Conservation (phyloP, 2,888 invertebrate species). For the Orchesella flavescens region DNA sequence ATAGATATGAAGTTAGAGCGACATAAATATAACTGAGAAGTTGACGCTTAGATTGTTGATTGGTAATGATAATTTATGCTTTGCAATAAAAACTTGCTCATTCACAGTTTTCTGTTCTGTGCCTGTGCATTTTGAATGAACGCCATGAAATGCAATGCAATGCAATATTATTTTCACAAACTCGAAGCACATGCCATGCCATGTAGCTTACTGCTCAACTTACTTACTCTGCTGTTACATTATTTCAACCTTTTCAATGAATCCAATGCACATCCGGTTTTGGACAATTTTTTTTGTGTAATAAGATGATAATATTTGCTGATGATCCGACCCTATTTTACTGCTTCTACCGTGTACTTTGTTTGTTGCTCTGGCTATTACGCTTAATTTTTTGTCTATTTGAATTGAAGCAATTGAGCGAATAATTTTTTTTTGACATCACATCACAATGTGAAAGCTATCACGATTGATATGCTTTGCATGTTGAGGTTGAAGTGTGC, state of each 20-base stretch:
- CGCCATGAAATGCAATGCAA: conserved; percentile 1
- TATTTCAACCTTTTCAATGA: neutral
- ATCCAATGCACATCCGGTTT: conserved; percentile 29
- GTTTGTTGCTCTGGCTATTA: too few relatives aligned
- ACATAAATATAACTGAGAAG: conserved; percentile 10
- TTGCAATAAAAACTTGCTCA: conserved; percentile 49
- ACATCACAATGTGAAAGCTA: conserved; percentile 16
- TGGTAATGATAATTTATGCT: conserved; percentile 37
- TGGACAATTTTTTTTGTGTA: conserved; percentile 6
- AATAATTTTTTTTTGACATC: neutral
- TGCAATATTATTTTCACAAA: neutral
- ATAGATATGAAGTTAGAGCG: conserved; percentile 34
- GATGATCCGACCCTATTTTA: too few relatives aligned
- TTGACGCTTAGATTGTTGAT: conserved; percentile 31
- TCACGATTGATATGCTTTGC: neutral
- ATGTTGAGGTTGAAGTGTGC: neutral
- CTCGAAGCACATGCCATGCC: neutral
- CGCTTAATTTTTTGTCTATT: too few relatives aligned
- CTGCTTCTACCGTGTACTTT: too few relatives aligned
- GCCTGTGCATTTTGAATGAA: conserved; percentile 20
- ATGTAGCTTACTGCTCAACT: neutral
- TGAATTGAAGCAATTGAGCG: neutral
- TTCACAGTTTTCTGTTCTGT: conserved; percentile 34
- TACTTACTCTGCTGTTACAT: neutral
- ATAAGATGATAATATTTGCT: too few relatives aligned